phyloP scores from a whole-genome alignment of 2,888 invertebrate genomes.

The Linnaemya tessellans region DNA sequence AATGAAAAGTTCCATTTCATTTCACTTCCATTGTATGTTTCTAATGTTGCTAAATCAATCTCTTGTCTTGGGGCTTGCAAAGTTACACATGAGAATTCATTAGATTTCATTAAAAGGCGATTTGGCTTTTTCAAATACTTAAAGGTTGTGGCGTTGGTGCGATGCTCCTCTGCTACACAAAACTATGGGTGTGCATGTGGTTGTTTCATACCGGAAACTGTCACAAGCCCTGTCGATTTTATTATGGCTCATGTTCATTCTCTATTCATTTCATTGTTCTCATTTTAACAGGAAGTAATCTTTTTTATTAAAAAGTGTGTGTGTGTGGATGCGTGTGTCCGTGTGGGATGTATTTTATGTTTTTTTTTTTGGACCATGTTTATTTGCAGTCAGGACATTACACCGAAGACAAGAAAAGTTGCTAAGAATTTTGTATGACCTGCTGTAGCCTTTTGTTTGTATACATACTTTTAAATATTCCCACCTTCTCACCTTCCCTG shows the following conservation, averaged over 20 bases:
- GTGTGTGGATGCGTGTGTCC: conserved; percentile 3
- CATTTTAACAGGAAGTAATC: conserved; percentile 60
- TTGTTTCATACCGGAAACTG: conserved; percentile 56
- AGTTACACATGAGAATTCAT: conserved; percentile 38
- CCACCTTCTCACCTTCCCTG: background rate
- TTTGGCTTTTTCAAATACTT: conserved; percentile 9
- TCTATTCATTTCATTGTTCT: conserved; percentile 33
- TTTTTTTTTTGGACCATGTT: background rate
- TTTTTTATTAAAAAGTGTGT: conserved; percentile 29
- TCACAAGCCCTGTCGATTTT: conserved; percentile 47
- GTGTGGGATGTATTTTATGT: too few species aligned
- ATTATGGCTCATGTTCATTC: conserved; percentile 6
- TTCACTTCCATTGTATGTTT: conserved; percentile 18
- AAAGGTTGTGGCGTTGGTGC: background rate
- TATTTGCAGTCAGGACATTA: conserved; percentile 10
- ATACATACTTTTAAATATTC: conserved; percentile 11
- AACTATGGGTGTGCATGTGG: background rate
- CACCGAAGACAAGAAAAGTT: conserved; percentile 8
- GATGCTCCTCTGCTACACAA: background rate
- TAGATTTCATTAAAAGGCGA: conserved; percentile 28
- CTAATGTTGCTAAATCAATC: conserved; percentile 14
- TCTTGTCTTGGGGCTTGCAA: conserved; percentile 6
- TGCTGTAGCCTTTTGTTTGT: conserved; percentile 26
- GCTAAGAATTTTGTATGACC: conserved; percentile 2
- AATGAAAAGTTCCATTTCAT: conserved; percentile 14